phyloP scores from a whole-genome alignment of 2,888 invertebrate species.

The Trilocha varians region DNA sequence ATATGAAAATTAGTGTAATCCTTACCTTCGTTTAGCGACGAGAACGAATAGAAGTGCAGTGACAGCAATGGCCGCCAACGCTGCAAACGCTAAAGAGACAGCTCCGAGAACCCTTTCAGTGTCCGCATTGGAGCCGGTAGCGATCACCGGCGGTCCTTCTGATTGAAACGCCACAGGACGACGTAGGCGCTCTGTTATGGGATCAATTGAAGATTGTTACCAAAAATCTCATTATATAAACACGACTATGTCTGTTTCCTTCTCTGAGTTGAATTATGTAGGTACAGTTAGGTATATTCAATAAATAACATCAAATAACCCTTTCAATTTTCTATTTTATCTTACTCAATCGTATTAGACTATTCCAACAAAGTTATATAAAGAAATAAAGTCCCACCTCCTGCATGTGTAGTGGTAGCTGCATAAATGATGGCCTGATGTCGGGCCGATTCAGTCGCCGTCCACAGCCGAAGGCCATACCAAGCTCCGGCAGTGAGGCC shows the following conservation, averaged over 20 bases:
- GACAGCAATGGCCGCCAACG: slow-evolving; percentile 56
- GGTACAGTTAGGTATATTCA: too few species aligned
- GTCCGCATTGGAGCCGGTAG: slow-evolving; percentile 31
- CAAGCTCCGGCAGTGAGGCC: slow-evolving; percentile 81
- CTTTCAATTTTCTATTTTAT: too few species aligned
- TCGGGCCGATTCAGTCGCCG: slow-evolving; percentile 80
- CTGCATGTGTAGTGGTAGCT: slow-evolving; percentile 81
- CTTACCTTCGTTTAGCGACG: slow-evolving; percentile 50
- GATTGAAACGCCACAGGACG: slow-evolving; percentile 57
- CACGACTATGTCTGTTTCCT: too few species aligned
- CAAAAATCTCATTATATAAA: too few species aligned
- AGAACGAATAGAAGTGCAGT: slow-evolving; percentile 54
- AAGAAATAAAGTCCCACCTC: slow-evolving; percentile 63
- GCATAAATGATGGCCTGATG: slow-evolving; percentile 80
- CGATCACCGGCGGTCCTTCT: slow-evolving; percentile 36
- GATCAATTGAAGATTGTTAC: too few species aligned
- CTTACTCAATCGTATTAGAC: background rate
- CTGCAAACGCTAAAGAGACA: slow-evolving; percentile 60
- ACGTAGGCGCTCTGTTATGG: slow-evolving; percentile 60
- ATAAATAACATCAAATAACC: too few species aligned
- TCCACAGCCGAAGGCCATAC: slow-evolving; percentile 81
- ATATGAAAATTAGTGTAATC: background rate
- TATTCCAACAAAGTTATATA: background rate
- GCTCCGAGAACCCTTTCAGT: slow-evolving; percentile 58
- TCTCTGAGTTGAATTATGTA: too few species aligned